phyloP scores from a whole-genome alignment of 2,888 invertebrate species.

The Uropetala carovei region DNA sequence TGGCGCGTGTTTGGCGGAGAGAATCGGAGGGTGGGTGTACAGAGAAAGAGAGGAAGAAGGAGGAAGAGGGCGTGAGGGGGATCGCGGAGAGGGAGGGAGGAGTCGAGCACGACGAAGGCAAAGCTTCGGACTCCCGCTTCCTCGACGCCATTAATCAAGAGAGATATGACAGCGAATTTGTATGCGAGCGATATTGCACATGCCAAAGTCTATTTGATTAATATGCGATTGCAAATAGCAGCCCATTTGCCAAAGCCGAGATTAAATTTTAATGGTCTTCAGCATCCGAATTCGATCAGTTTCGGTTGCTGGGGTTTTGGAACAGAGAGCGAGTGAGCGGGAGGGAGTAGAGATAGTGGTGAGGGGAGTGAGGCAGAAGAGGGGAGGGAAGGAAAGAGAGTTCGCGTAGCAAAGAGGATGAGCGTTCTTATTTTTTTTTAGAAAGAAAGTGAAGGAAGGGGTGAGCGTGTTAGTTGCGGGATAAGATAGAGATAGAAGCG shows the following conservation, averaged over 20 bases:
- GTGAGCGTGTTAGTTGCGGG: neutral
- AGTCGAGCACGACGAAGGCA: conserved; percentile 69
- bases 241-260: conserved; percentile 66
- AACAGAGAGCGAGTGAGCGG: too few species aligned
- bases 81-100: conserved; percentile 2
- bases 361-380: neutral
- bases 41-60: neutral
- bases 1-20: neutral
- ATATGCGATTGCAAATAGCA: conserved; percentile 70
- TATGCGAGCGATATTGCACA: conserved; percentile 71
- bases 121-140: conserved; percentile 71
- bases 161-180: conserved; percentile 71
- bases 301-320: conserved; percentile 36
- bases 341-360: neutral
- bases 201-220: conserved; percentile 72
- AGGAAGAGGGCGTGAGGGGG: neutral
- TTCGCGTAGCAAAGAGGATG: neutral
- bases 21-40: neutral
- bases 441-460: conserved; percentile 3
- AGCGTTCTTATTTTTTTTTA: neutral
- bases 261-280: conserved; percentile 66
- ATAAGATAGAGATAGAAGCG: neutral
- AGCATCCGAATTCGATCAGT: conserved; percentile 66
- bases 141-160: conserved; percentile 71
- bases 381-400: conserved; percentile 19